A percentile compares a stretch with the other conserved stretches of the same genome.
phyloP scores from a whole-genome alignment of 1,140 invertebrate genomes.

The Nasonia vitripennis region DNA sequence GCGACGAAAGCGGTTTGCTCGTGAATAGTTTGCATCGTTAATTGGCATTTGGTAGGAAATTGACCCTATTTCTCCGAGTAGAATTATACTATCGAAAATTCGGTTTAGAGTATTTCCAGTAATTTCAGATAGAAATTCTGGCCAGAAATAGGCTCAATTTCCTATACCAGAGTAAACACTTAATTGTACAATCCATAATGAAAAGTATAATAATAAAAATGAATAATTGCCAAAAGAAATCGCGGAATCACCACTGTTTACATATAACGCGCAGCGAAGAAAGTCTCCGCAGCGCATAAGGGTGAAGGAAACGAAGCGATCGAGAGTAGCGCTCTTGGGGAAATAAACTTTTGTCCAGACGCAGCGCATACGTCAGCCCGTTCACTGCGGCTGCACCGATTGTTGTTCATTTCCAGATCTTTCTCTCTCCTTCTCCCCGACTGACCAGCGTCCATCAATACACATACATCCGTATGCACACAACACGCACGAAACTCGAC shows the following conservation, averaged over 20 bases:
- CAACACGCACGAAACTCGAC: constrained; percentile 54
- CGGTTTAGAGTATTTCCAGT: no score
- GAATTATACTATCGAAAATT: no score
- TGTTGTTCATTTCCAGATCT: constrained; percentile 73
- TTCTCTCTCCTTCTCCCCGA: background rate
- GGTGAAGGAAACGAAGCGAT: constrained; percentile 50
- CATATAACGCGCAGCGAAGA: background rate
- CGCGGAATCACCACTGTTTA: no score
- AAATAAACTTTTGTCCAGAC: constrained; percentile 47
- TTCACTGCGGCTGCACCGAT: constrained; percentile 49
- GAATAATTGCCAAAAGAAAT: no score
- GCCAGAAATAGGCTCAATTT: no score
- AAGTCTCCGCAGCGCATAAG: background rate
- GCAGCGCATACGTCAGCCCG: background rate
- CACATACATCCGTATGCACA: background rate
- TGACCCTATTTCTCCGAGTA: no score
- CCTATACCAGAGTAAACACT: no score
- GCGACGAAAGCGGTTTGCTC: background rate
- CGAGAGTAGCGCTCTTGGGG: constrained; percentile 1
- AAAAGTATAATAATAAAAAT: no score
- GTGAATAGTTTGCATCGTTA: no score
- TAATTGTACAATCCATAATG: no score
- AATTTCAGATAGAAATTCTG: no score
- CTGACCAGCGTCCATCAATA: constrained; percentile 72
- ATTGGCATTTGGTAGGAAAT: no score